Evolutionary conservation across 2,888 invertebrate species (phyloP).

Genomic region (Melinaea marsaeus): DNA sequence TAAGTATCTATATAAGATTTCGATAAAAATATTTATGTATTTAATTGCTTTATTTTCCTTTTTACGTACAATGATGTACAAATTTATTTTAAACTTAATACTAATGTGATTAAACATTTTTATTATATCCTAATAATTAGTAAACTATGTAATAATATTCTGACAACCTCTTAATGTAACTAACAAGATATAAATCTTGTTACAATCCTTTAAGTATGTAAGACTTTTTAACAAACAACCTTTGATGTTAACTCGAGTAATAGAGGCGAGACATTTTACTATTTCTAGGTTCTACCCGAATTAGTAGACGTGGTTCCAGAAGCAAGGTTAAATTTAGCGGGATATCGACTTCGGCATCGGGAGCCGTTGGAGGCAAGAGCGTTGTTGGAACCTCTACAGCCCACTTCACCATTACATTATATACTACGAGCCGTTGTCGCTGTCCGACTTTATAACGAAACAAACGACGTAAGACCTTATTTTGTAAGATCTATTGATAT

Average conservation of each 20-base stretch:
- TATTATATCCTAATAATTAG: no score
- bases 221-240: no score
- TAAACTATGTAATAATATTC: no score
- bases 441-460: slow-evolving; percentile 94
- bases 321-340: slow-evolving; percentile 96
- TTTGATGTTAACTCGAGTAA: no score
- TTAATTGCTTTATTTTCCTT: no score
- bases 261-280: not conserved
- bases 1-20: slow-evolving; percentile 43
- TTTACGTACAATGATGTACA: no score
- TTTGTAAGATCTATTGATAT: no score
- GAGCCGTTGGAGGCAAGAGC: slow-evolving; percentile 93
- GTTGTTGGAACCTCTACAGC: slow-evolving; percentile 93
- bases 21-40: not conserved
- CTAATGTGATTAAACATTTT: no score
- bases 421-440: slow-evolving; percentile 98
- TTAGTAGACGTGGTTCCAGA: slow-evolving; percentile 97
- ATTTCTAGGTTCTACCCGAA: slow-evolving; percentile 83
- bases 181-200: no score
- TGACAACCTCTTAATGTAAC: no score
- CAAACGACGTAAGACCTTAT: slow-evolving; percentile 86
- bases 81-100: no score
- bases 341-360: slow-evolving; percentile 93
- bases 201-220: no score
- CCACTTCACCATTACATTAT: slow-evolving; percentile 96